A percentile compares a stretch with the other conserved stretches of the same genome.
Evolutionary conservation across 2,113 vertebrate genomes (phyloP).

Genomic region (Lagenorhynchus albirostris): DNA sequence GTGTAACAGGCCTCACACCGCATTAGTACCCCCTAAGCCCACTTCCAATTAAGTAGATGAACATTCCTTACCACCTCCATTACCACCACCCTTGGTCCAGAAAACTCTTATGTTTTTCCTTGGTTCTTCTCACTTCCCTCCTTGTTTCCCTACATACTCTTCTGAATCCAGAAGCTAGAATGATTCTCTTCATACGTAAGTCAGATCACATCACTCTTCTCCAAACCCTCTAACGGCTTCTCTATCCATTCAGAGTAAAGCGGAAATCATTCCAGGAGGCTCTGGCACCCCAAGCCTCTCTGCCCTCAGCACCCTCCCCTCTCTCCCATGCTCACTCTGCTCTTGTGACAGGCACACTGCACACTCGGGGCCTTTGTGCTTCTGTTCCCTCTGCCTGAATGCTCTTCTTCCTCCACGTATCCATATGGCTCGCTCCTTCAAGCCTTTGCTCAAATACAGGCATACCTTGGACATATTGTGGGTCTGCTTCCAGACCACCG

Average conservation of each 20-base stretch:
- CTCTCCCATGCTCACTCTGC: neutral
- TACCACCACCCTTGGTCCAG: neutral
- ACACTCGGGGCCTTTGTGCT: neutral
- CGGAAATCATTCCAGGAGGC: neutral
- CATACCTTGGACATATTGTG: neutral
- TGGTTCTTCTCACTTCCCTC: neutral
- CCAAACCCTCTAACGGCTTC: neutral
- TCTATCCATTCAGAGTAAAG: neutral
- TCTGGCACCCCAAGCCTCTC: neutral
- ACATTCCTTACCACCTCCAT: neutral
- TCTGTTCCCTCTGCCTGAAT: neutral
- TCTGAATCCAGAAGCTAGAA: neutral
- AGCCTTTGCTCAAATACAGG: neutral
- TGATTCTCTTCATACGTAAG: neutral
- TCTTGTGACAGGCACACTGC: neutral
- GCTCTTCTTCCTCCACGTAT: neutral
- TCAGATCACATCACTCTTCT: neutral
- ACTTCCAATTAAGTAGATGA: neutral
- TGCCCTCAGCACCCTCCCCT: neutral
- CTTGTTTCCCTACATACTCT: neutral
- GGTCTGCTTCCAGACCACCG: neutral
- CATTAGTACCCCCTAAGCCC: neutral
- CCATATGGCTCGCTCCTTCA: neutral
- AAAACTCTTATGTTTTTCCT: neutral
- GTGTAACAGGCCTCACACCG: neutral